Base-by-base conservation (phyloP, 2,113 vertebrate species). In the Muscicapa adusta region DNA sequence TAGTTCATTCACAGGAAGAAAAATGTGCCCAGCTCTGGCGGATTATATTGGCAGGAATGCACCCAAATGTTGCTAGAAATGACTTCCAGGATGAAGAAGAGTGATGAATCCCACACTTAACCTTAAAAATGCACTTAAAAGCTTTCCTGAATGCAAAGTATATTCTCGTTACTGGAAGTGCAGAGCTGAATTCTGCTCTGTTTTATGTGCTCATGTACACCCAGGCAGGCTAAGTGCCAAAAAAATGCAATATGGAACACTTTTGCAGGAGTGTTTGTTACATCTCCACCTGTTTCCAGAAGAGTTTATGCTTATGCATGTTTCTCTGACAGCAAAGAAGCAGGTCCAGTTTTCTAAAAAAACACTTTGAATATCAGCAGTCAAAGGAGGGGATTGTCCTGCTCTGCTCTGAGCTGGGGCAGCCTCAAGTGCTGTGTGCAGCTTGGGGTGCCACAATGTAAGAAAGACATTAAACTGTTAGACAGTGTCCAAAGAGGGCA, bases 1-100 rank as follows among this genome's bases (percentile, higher is more conserved):
- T 94, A 95, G 91, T 86, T 96, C 87, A 91, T 86, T 96, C 89
- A 91, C 63, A 84, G 80, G 76, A 94, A 91, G 76, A 95, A 95
- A 96, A 94, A 89, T 94, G 42, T 92, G 56, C 62, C 77, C 70
- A 56, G 77, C 77, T 94, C 70, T 61, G 71, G 65, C 0, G 0
- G 70, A 74, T 95, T 89, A 53, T 63, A 78, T 56, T 89, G 87
- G 51, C 81, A 91, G 76, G 84, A 63, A 62, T 92, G 86, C 42
- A 89, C 58, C 76, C 72, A 92, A 92, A 92, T 70, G 47, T 89
- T 95, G 80, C 80, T 95, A 70, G 76, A 91, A 96, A 93, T 89
- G 14, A 85, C 91, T 96, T 96, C 80, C 60, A 83, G 47, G 61
- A 79, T 93, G 81, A 91, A 65, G 42, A 95, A 94, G 56, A 80